Base-by-base conservation (phyloP, 2,888 invertebrate genomes). In the Tuta absoluta region DNA sequence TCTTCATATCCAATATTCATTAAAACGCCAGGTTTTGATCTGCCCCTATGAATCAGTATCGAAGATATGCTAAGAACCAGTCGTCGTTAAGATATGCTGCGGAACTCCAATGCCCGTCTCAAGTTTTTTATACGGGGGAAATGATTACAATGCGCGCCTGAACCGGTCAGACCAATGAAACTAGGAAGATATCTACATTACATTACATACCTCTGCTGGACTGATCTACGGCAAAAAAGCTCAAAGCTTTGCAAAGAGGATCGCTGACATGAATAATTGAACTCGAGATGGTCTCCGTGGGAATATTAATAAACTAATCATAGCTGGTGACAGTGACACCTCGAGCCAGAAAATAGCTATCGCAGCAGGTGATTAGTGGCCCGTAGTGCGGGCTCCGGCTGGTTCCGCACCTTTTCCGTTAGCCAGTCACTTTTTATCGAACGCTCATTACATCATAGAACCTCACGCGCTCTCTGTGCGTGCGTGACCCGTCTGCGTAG, bases 381-480 rank as follows among this genome's bases (percentile, higher is more conserved):
- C 74, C 74, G 79, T 77, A 75, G 72, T 69, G 74, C 41, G 14
- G n/a, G 41, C 41, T n/a, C 73, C 74, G 78, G 80, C 81, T 81
- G 81, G 84, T 85, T 83, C 82, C 83, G 79, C 81, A 75, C 81
- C 81, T 84, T 84, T 86, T 89, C 87, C 89, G 87, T 79, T 85
- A 78, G 76, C 73, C 69, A 78, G 76, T 73, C 69, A 76, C 81
- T 85, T 88, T 85, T 86, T 82, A 79, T 85, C 74, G 74, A 74
- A 80, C 71, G 75, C 73, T 79, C 81, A 84, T 89, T 89, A 85
- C 86, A 87, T 89, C 85, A 89, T 85, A 80, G 70, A 76, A 72
- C 75, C 75, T 19, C 75, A 75, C 72, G 77, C 78, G 76, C 75
- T 79, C 73, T 75, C 74, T 68, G 77, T 82, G 82, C 82, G 81